These are phyloP conservation scores for Andrena marginata DNA, from an alignment of 2,888 invertebrate species.

Conservation along the genomic window DNA sequence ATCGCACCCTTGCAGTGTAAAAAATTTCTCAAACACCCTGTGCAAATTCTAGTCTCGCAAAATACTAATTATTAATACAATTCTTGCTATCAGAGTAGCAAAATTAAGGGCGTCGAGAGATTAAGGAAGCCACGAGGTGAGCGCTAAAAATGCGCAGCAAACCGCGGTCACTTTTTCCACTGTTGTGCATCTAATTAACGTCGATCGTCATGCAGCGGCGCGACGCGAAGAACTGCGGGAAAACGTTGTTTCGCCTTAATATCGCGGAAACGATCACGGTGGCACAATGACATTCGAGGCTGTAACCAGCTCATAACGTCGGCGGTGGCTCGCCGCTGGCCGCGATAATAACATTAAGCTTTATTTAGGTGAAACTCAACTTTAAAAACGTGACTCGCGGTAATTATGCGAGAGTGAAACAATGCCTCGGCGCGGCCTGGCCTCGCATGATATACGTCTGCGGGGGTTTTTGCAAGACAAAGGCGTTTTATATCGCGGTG, in stretches of 20 bases:
- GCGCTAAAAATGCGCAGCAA: conserved; percentile 48
- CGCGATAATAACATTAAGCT: conserved; percentile 83
- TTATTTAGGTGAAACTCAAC: conserved; percentile 84
- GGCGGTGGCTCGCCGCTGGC: conserved; percentile 61
- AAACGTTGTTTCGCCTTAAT: conserved; percentile 69
- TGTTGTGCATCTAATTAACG: conserved; percentile 70
- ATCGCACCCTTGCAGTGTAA: too few relatives aligned
- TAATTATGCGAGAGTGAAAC: conserved; percentile 84
- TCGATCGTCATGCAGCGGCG: conserved; percentile 31
- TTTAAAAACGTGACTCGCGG: conserved; percentile 83
- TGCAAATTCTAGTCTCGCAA: not conserved
- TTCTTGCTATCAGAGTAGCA: not conserved
- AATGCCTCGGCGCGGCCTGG: conserved; percentile 77
- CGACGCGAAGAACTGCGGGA: conserved; percentile 56
- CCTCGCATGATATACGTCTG: conserved; percentile 78
- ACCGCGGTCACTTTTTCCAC: conserved; percentile 34
- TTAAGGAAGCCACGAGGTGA: conserved; percentile 32
- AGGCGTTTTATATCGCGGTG: conserved; percentile 76
- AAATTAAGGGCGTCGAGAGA: not conserved
- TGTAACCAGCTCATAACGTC: conserved; percentile 73
- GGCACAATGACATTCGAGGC: conserved; percentile 72
- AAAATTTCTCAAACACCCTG: not conserved
- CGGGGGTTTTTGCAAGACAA: conserved; percentile 82
- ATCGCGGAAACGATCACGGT: conserved; percentile 69
- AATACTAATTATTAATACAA: conserved; percentile 10